Evolutionary conservation across 1,140 invertebrate species (phyloP).

Genomic region (Bombus terrestris): DNA sequence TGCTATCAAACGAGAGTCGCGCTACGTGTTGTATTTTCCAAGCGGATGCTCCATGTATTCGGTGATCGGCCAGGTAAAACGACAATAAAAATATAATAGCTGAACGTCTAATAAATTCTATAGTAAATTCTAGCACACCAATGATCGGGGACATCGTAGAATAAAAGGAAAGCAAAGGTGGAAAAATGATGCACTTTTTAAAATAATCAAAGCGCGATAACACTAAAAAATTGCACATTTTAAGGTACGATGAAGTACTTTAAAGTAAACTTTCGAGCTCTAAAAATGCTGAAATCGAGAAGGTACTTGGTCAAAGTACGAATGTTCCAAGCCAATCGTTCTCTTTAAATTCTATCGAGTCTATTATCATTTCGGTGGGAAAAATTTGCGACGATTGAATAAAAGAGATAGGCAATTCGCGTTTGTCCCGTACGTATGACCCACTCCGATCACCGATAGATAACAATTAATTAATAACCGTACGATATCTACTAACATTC

Average conservation of each 20-base stretch:
- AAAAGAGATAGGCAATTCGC: no score
- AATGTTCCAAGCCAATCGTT: background rate
- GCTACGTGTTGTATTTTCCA: background rate
- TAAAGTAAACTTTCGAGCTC: background rate
- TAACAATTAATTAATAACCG: slow-evolving; percentile 27
- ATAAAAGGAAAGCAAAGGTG: background rate
- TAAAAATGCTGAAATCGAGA: background rate
- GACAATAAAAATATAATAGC: background rate
- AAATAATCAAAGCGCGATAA: background rate
- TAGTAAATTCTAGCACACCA: no score
- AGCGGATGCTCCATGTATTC: no score
- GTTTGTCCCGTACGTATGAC: no score
- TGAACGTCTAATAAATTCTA: no score
- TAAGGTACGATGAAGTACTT: background rate
- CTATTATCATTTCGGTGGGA: background rate
- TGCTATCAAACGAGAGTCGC: background rate
- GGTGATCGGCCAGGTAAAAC: no score
- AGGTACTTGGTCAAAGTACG: background rate
- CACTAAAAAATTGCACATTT: no score
- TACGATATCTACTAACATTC: slow-evolving; percentile 9
- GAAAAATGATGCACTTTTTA: background rate
- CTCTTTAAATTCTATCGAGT: background rate
- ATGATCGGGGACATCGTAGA: no score
- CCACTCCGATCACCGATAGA: background rate
- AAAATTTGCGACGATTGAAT: background rate